These are phyloP conservation scores for Electrona antarctica DNA, from an alignment of 2,113 vertebrate genomes.

Conservation along the genomic window DNA sequence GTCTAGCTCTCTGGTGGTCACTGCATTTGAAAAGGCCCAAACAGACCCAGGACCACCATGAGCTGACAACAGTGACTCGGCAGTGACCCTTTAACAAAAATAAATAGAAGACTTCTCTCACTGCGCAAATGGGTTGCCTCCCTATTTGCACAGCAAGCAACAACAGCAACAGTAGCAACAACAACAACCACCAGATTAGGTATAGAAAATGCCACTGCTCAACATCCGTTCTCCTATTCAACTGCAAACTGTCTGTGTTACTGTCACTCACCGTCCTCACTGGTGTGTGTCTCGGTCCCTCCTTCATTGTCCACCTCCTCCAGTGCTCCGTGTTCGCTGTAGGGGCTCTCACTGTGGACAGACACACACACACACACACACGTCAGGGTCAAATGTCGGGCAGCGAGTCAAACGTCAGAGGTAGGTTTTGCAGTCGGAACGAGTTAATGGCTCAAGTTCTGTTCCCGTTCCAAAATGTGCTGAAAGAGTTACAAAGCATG, in stretches of 20 bases:
- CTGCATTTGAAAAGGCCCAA: constrained; percentile 57
- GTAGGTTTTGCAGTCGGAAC: too few relatives aligned
- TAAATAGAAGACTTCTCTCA: too few relatives aligned
- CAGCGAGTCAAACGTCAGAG: background rate
- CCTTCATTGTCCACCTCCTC: constrained; percentile 95
- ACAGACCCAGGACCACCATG: constrained; percentile 12
- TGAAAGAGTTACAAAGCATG: too few relatives aligned
- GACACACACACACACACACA: constrained; percentile 10
- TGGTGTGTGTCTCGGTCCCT: constrained; percentile 92
- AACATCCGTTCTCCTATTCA: too few relatives aligned
- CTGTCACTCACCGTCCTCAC: constrained; percentile 88
- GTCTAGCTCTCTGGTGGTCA: constrained; percentile 48
- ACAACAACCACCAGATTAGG: too few relatives aligned
- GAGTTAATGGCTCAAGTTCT: too few relatives aligned
- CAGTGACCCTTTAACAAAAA: constrained; percentile 34
- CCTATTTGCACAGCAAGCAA: too few relatives aligned
- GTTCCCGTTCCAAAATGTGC: too few relatives aligned
- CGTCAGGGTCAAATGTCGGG: background rate
- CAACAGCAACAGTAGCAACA: too few relatives aligned
- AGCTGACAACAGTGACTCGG: constrained; percentile 15
- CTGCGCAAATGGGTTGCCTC: too few relatives aligned
- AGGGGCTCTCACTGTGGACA: constrained; percentile 91
- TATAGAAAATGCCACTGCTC: too few relatives aligned
- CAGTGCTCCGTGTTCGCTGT: constrained; percentile 91
- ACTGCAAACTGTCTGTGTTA: background rate